Base-by-base conservation (phyloP, 2,797 vertebrate species). In the Hylomyscus alleni region DNA sequence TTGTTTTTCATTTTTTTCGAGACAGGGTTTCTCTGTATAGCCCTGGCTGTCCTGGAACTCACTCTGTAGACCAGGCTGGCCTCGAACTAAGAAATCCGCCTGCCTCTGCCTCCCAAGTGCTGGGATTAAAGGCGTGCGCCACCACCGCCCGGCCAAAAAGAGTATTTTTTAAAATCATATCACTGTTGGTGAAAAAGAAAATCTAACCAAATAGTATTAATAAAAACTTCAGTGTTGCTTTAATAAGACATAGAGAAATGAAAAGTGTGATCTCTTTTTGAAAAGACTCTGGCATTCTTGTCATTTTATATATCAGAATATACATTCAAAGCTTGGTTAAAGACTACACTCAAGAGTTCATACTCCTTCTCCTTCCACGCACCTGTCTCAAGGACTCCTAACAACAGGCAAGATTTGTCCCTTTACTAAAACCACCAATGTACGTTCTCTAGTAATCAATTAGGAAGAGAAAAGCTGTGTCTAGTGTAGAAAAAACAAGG, bases 401-500 rank as follows among this genome's bases (percentile, higher is more conserved):
- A 88, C 5, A 40, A 65, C 6, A n/a, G 13, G 22, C 34, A 80
- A 67, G 37, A 80, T 56, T 31, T 37, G 60, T 84, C 17, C 67
- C 73, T 81, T 86, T 75, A 94, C 15, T 29, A 81, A 75, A 89
- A 76, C 12, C 22, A 89, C 72, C 65, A 93, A 91, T 65, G 65
- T 93, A 19, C 19, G 24, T 89, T 94, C 40, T 85, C 3, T 89
- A 84, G 72, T 15, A 34, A 69, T 75, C 13, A 95, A 77, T 20
- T 72, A 56, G 90, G 56, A 90, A 76, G 62, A 80, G 29, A 93
- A 95, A 95, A 89, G 4, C 54, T 93, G 4, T 22, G 78, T 40
- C 76, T 87, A 52, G 26, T 40, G 67, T 14, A 90, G 20, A 54
- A 85, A 77, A 62, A 62, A 89, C 60, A 89, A 31, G 40, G 17